These are phyloP conservation scores for Diadophis punctatus DNA, from an alignment of 2,113 vertebrate species.

Conservation along the genomic window DNA sequence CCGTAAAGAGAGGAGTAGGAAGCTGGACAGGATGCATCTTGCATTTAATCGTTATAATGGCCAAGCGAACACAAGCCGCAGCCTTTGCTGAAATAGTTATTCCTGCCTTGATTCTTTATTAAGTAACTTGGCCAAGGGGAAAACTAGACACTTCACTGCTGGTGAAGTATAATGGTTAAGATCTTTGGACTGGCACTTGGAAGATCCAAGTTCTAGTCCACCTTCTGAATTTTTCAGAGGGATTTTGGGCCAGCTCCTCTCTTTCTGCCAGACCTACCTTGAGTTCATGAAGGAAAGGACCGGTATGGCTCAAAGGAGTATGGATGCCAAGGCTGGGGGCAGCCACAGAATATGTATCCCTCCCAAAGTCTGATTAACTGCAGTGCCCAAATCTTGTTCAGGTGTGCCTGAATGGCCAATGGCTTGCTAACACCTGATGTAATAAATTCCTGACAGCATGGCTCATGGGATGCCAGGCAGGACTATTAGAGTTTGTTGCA, in stretches of 20 bases:
- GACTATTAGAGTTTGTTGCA: too few relatives aligned
- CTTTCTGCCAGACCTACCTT: not conserved
- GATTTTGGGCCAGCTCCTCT: not conserved
- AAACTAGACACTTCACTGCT: not conserved
- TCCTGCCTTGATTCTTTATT: not conserved
- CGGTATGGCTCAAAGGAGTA: not conserved
- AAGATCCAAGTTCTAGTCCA: not conserved
- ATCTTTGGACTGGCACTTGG: not conserved
- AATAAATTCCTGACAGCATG: not conserved
- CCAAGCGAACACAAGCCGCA: not conserved
- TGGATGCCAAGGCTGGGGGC: not conserved
- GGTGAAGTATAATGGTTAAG: not conserved
- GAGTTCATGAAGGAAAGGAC: not conserved
- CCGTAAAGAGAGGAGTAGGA: not conserved
- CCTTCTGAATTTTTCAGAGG: not conserved
- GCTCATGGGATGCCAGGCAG: not conserved
- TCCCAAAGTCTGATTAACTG: not conserved
- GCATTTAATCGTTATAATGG: not conserved
- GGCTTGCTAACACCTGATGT: not conserved
- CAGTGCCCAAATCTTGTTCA: not conserved
- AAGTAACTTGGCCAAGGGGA: not conserved
- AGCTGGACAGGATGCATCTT: conserved; percentile 13
- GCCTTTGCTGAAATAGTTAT: not conserved
- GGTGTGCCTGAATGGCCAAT: not conserved
- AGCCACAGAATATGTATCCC: not conserved